Evolutionary conservation across 1,140 invertebrate species (phyloP).

Genomic region (Panulirus ornatus): DNA sequence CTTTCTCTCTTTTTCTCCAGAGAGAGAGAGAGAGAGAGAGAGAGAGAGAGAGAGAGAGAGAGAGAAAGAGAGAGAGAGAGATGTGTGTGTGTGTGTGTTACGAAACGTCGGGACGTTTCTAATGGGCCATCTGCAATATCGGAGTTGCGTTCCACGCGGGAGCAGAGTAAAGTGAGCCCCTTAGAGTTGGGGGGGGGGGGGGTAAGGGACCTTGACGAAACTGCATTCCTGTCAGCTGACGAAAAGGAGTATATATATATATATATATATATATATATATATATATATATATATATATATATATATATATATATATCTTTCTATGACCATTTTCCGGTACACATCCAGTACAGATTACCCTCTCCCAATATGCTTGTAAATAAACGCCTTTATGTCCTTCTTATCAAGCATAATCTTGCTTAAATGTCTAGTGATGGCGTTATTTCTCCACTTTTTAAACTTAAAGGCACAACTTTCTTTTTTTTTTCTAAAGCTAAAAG

Average conservation of each 20-base stretch:
- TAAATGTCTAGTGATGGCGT: too few species aligned
- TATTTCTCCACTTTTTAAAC: too few species aligned
- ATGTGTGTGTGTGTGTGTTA: not conserved
- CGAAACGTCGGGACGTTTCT: too few species aligned
- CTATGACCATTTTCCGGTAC: too few species aligned
- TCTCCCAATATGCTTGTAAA: too few species aligned
- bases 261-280: slow-evolving; percentile 16
- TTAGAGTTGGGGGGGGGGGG: not conserved
- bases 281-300: slow-evolving; percentile 9
- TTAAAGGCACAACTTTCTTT: too few species aligned
- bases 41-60: not conserved
- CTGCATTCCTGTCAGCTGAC: not conserved
- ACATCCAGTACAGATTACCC: too few species aligned
- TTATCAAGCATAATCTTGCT: too few species aligned
- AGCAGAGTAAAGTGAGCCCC: not conserved
- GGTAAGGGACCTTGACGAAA: not conserved
- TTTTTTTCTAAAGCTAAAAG: too few species aligned
- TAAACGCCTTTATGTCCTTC: too few species aligned
- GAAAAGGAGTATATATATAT: not conserved
- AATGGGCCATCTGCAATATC: too few species aligned
- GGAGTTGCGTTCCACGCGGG: too few species aligned
- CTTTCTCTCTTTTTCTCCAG: not conserved
- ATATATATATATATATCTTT: not conserved
- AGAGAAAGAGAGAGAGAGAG: not conserved
- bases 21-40: not conserved